Evolutionary conservation across 2,113 vertebrate genomes (phyloP), one percentile per base, ranked within the genome.

Genomic region (Anguilla japonica): DNA sequence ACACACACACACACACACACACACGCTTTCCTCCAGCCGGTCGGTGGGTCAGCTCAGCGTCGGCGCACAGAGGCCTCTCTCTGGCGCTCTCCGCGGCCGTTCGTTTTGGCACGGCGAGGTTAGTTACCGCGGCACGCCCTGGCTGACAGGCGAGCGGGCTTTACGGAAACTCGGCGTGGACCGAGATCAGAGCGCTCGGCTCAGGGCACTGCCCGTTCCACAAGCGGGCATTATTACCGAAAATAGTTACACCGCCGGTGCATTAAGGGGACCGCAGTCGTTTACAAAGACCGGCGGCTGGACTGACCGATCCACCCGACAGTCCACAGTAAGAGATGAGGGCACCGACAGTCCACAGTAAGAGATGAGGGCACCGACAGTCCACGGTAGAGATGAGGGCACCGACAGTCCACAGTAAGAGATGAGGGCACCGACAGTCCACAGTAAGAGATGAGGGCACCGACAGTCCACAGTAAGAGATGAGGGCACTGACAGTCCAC

Each of bases 81-180:
- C 88, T 88, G 89, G 88, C 85, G 87, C 92, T 88, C 92, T 92
- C 75, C 88, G 82, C 81, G 88, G 92, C 82, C 80, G 2, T 79
- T 87, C 79, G 22, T 87, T 92, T 89, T 84, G 89, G 89, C 88
- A 81, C 86, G 79, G 41, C 0, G 85, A 87, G 92, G 93, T 93
- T 95, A 94, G 95, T 95, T 92, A 91, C 91, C 90, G 87, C 86
- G 88, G 85, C 88, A 41, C 88, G 84, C 5, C 34, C 87, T 83
- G 89, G 89, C 91, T 89, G 88, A 82, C 83, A 84, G 89, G 88
- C 87, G 81, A 84, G 90, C 0, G 89, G 84, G 90, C 88, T 89
- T 91, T 43, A 91, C 88, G 89, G 86, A 91, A 91, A 93, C 83
- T 6, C 39, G n/a, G 63, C n/a, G 8, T 81, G 34, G 67, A 86